These are phyloP conservation scores for Cosmorhoe ocellata DNA, from an alignment of 2,888 invertebrate species.

Conservation along the genomic window DNA sequence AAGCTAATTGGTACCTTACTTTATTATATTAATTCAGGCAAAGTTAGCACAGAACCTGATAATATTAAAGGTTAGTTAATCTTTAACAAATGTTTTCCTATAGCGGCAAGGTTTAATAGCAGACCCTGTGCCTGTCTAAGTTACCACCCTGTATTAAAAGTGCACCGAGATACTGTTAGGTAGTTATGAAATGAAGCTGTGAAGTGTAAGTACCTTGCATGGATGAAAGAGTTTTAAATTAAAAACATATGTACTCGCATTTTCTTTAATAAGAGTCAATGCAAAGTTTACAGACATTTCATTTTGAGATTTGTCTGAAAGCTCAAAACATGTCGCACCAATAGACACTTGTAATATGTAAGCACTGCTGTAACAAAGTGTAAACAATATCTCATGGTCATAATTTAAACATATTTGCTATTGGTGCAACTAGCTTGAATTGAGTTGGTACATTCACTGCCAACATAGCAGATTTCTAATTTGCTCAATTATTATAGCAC, in stretches of 20 bases:
- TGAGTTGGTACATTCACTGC: constrained; percentile 37
- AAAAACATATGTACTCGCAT: constrained; percentile 49
- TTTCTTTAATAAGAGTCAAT: constrained; percentile 68
- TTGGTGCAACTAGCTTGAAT: constrained; percentile 46
- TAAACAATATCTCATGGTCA: constrained; percentile 17
- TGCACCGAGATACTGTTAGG: too few relatives aligned
- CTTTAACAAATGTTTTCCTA: too few relatives aligned
- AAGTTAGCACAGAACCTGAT: too few relatives aligned
- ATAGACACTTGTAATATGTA: constrained; percentile 18
- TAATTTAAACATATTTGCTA: constrained; percentile 21
- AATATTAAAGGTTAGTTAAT: too few relatives aligned
- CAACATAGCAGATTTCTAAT: constrained; percentile 42
- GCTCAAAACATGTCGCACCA: constrained; percentile 49
- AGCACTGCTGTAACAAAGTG: constrained; percentile 3
- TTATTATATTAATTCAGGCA: too few relatives aligned
- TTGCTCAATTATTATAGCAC: constrained; percentile 59
- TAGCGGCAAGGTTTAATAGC: too few relatives aligned
- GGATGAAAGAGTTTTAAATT: background rate
- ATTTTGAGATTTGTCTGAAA: constrained; percentile 59
- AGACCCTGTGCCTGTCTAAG: too few relatives aligned
- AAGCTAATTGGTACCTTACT: too few relatives aligned
- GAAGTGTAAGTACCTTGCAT: too few relatives aligned
- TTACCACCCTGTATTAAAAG: too few relatives aligned
- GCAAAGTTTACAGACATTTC: constrained; percentile 61
- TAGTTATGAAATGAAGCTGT: too few relatives aligned